phyloP scores from a whole-genome alignment of 2,113 vertebrate species.

The Acanthisitta chloris region DNA sequence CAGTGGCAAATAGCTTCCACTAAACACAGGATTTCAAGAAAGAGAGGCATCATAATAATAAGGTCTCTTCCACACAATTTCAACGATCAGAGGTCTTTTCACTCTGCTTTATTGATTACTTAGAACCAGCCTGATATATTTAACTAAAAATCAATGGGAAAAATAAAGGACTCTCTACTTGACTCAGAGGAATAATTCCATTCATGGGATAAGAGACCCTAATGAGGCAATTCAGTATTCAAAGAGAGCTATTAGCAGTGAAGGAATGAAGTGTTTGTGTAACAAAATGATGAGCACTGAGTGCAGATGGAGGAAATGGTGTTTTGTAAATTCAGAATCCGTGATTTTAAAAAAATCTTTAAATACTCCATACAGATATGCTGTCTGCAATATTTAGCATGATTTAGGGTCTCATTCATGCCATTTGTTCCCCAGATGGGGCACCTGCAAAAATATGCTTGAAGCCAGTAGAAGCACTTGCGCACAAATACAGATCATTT shows the following conservation, averaged over 20 bases:
- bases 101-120: conserved; percentile 17
- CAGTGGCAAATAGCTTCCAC: background rate
- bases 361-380: conserved; percentile 29
- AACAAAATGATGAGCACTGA: conserved; percentile 30
- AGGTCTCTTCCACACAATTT: background rate
- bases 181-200: conserved; percentile 49
- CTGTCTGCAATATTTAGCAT: conserved; percentile 29
- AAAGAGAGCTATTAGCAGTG: conserved; percentile 31
- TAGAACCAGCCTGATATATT: background rate
- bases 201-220: conserved; percentile 43
- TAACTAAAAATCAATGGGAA: conserved; percentile 40
- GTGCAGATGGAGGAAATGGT: conserved; percentile 53
- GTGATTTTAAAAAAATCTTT: background rate
- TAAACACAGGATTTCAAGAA: background rate
- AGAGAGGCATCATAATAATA: background rate
- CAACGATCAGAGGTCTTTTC: background rate
- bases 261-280: conserved; percentile 30
- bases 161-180: conserved; percentile 44
- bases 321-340: conserved; percentile 41
- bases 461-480: background rate
- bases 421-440: background rate
- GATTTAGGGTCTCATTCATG: background rate
- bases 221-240: conserved; percentile 57
- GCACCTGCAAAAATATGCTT: conserved; percentile 37
- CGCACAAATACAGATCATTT: conserved; percentile 1